A percentile compares a stretch with the other conserved stretches of the same genome.
Evolutionary conservation across 53 echinoderm and acorn worm species (phyloP).

Genomic region (Patiria pectinifera): DNA sequence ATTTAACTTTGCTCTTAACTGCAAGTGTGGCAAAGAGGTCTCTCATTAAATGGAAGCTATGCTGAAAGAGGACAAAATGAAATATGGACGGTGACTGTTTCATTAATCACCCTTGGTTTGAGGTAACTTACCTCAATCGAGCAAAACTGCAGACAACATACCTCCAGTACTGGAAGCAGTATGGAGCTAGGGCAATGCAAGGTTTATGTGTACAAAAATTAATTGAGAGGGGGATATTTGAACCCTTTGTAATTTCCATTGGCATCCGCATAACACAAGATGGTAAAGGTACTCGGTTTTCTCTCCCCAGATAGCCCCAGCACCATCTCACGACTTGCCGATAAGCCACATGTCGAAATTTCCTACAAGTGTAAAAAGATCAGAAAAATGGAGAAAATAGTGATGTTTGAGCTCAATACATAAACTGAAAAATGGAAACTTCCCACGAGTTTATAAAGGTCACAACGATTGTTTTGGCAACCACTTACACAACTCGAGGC

Average conservation of each 20-base stretch:
- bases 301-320: not conserved
- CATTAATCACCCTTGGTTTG: conserved; percentile 5
- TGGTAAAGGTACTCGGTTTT: not conserved
- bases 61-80: not conserved
- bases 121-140: conserved; percentile 26
- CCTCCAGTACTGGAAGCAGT: conserved; percentile 2
- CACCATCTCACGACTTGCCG: conserved; percentile 2
- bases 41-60: not conserved
- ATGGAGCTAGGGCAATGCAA: not conserved
- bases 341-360: not conserved
- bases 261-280: conserved; percentile 3
- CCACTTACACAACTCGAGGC: too few species aligned
- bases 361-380: too few species aligned
- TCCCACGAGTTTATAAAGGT: too few species aligned
- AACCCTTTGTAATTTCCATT: conserved; percentile 10
- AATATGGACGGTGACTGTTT: not conserved
- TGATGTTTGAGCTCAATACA: too few species aligned
- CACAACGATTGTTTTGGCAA: too few species aligned
- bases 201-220: too few species aligned
- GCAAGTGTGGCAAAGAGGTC: conserved; percentile 10
- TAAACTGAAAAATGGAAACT: too few species aligned
- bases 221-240: not conserved
- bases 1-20: not conserved
- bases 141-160: not conserved
- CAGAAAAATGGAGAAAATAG: too few species aligned